Evolutionary conservation across 2,888 invertebrate species (phyloP), one percentile per base, ranked within the genome.

Genomic region (Pammene fasciana): DNA sequence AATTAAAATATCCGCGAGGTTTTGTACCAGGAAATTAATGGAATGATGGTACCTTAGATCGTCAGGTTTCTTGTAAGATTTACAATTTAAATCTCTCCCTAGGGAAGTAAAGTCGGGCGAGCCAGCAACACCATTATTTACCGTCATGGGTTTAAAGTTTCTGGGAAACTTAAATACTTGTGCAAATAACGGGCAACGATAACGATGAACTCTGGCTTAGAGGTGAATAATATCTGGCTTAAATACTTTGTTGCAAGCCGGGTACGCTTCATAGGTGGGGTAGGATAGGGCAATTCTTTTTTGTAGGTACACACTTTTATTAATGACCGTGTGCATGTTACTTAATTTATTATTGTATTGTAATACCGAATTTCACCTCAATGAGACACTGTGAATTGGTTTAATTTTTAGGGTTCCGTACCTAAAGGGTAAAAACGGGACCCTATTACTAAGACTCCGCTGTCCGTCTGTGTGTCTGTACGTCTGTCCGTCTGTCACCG

Each of bases 1-100:
- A 60, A 67, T 67, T 67, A 67, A 67, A 60, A 67, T 67, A 54
- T 54, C 16, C 7, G 38, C 14, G 48, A 34, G 18, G 43, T 52
- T 52, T 59, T 38, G 50, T 50, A 36, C 36, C 7, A 50, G 38
- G 57, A 57, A 57, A 59, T 65, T 59, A 57, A 66, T 66, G 57
- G 50, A 59, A 59, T 13, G 38, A 6, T 36, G 36, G 16, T 41
- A 41, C 16, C 38, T 11, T 18, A 45, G 34, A 45, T 60, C 46
- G 6, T 48, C 46, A 60, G 36, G 60, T 50, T 61, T 61, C 61
- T 61, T 61, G 50, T 48, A 38, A 38, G 11, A 46, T 60, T 46
- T 46, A 46, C 14, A 60, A 11, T 59, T 13, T 26, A 14, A 26
- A 26, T 26, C 1, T 10, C 0, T 56, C 14, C 26, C 38, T 14